Evolutionary conservation across 1,140 invertebrate genomes (phyloP).

Genomic region (Alviniconcha marisindica): DNA sequence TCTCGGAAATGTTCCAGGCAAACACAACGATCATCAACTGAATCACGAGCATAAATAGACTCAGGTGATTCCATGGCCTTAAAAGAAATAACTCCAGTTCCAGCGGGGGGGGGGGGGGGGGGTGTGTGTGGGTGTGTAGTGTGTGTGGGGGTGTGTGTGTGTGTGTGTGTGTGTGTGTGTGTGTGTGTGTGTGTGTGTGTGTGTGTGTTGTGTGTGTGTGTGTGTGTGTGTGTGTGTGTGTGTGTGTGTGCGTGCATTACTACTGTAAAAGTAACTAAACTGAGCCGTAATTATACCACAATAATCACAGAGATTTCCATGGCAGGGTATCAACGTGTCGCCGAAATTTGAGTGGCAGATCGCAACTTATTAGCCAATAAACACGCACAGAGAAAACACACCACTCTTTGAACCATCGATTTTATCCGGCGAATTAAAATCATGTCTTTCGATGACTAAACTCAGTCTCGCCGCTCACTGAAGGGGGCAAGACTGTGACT

Average conservation of each 20-base stretch:
- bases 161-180: background rate
- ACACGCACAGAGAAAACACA: background rate
- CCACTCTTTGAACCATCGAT: too few relatives aligned
- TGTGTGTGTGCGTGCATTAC: background rate
- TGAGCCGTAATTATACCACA: too few relatives aligned
- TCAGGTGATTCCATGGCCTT: too few relatives aligned
- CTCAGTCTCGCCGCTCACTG: too few relatives aligned
- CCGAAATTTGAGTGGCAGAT: background rate
- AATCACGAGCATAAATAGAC: background rate
- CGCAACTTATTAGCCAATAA: background rate
- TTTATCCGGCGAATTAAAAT: too few relatives aligned
- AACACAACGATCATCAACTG: background rate
- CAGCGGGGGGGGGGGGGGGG: too few relatives aligned
- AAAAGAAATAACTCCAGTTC: too few relatives aligned
- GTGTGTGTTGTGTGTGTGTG: slow-evolving; percentile 2
- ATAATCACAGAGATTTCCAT: background rate
- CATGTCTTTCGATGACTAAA: too few relatives aligned
- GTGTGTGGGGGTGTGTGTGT: background rate
- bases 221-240: background rate
- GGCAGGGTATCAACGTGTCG: too few relatives aligned
- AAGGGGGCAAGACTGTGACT: too few relatives aligned
- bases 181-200: slow-evolving; percentile 10
- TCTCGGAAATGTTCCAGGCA: background rate
- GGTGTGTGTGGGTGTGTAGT: slow-evolving; percentile 1
- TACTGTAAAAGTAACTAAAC: background rate